Evolutionary conservation across 2,888 invertebrate species (phyloP).

Genomic region (Zhengitettix transpicula): DNA sequence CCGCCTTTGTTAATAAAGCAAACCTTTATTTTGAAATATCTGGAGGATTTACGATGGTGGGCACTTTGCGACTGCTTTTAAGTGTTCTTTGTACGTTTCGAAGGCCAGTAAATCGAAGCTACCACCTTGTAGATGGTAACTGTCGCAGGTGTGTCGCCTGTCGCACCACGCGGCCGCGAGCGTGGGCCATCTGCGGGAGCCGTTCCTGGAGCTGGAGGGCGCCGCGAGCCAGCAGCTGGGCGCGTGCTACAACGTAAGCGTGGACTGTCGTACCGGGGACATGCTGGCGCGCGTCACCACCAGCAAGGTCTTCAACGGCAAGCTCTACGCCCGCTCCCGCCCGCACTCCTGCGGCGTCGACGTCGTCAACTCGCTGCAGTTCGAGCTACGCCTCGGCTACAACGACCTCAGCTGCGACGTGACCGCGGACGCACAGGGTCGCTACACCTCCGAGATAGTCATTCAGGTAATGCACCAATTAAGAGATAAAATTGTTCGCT

Average conservation of each 20-base stretch:
- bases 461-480: too few relatives aligned
- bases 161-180: constrained; percentile 26
- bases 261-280: constrained; percentile 26
- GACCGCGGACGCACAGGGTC: constrained; percentile 23
- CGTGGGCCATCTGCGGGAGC: constrained; percentile 18
- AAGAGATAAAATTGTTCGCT: too few relatives aligned
- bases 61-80: too few relatives aligned
- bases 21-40: too few relatives aligned
- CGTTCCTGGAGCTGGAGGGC: constrained; percentile 23
- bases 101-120: neutral
- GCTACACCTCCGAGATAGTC: constrained; percentile 26
- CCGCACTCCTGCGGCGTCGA: constrained; percentile 28
- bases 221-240: constrained; percentile 26
- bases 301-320: constrained; percentile 28
- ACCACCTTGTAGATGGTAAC: neutral
- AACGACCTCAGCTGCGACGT: constrained; percentile 27
- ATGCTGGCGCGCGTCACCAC: constrained; percentile 27
- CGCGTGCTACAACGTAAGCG: constrained; percentile 26
- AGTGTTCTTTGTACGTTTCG: too few relatives aligned
- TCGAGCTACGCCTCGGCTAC: constrained; percentile 26
- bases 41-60: too few relatives aligned
- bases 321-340: constrained; percentile 27
- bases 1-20: too few relatives aligned
- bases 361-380: constrained; percentile 24
- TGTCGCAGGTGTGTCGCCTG: constrained; percentile 22